A percentile compares a stretch with the other conserved stretches of the same genome.
These are phyloP conservation scores for Littorina saxatilis DNA, from an alignment of 1,140 invertebrate species.

Conservation along the genomic window DNA sequence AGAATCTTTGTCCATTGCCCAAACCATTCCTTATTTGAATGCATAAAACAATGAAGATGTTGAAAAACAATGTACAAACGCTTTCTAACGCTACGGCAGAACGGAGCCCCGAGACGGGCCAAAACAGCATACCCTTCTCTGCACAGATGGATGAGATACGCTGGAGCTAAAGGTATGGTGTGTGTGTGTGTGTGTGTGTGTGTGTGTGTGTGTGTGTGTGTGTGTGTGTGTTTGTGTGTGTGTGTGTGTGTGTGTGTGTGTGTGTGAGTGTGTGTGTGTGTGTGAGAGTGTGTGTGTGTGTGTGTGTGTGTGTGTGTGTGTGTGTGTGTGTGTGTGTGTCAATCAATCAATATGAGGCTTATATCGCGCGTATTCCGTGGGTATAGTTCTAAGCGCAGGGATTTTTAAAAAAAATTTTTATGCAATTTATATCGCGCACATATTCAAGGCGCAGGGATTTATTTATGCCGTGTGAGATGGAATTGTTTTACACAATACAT, in stretches of 20 bases:
- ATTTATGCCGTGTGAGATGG: no score
- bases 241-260: no score
- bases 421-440: no score
- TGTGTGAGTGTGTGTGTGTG: background rate
- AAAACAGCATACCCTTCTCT: conserved; percentile 48
- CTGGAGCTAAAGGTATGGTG: conserved; percentile 43
- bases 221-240: no score
- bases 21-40: background rate
- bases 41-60: background rate
- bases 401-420: no score
- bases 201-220: background rate
- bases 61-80: background rate
- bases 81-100: background rate
- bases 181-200: background rate
- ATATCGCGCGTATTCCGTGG: no score
- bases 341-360: no score
- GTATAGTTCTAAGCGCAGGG: no score
- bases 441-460: no score
- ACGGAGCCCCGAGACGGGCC: background rate
- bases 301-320: background rate
- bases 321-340: background rate
- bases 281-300: background rate
- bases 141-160: conserved; percentile 51
- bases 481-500: no score
- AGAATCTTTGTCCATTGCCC: no score